Evolutionary conservation across 2,797 vertebrate species (phyloP).

Genomic region (Spea hammondii): DNA sequence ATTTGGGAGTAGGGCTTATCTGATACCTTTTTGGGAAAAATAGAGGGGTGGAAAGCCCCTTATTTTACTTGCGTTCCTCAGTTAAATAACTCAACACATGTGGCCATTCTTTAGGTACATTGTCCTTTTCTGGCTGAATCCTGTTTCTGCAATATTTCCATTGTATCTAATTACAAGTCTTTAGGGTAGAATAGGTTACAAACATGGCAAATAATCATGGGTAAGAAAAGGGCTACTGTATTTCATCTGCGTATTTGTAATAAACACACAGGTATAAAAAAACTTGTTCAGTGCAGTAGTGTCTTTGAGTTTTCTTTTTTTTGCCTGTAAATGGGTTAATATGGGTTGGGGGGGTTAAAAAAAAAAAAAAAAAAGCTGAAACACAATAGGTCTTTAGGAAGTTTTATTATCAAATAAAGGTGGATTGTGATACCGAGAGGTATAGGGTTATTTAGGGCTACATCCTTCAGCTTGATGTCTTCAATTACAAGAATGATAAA

Average conservation of each 20-base stretch:
- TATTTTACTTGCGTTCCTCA: constrained; percentile 74
- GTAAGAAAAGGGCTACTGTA: constrained; percentile 63
- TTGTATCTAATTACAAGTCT: constrained; percentile 66
- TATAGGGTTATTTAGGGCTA: constrained; percentile 60
- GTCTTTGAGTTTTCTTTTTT: background rate
- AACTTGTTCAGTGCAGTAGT: background rate
- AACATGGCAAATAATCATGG: constrained; percentile 81
- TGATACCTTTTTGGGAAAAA: constrained; percentile 82
- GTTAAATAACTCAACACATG: constrained; percentile 94
- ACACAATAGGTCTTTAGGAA: constrained; percentile 57
- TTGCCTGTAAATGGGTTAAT: constrained; percentile 35
- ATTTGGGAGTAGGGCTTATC: constrained; percentile 93
- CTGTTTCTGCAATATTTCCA: constrained; percentile 90
- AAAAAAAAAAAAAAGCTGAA: constrained; percentile 38
- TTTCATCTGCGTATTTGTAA: constrained; percentile 49
- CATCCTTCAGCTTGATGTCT: constrained; percentile 67
- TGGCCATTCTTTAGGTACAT: constrained; percentile 97
- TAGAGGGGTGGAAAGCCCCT: constrained; percentile 75
- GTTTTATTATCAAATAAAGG: constrained; percentile 65
- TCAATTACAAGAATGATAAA: constrained; percentile 72
- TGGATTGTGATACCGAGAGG: constrained; percentile 61
- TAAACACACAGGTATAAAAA: background rate
- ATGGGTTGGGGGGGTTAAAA: constrained; percentile 9
- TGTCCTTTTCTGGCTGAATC: constrained; percentile 88
- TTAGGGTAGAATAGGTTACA: constrained; percentile 41